A percentile compares a stretch with the other conserved stretches of the same genome.
Evolutionary conservation across 2,888 invertebrate species (phyloP).

Genomic region (Leistus spinibarbis): DNA sequence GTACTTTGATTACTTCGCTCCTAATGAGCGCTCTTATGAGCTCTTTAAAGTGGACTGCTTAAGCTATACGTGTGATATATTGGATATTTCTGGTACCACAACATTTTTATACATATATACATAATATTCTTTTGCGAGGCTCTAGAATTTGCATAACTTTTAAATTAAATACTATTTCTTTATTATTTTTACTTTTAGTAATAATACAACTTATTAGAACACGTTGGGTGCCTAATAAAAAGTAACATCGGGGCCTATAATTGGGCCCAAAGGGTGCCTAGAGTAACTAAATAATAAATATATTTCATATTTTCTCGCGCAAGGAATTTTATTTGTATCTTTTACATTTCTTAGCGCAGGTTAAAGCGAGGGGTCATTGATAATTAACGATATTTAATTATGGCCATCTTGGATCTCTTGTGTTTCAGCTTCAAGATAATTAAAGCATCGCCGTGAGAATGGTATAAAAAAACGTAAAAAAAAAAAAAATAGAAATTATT

Average conservation of each 20-base stretch:
- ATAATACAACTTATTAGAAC: no score
- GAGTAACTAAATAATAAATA: no score
- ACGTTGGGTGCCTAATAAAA: no score
- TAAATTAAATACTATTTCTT: no score
- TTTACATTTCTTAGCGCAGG: background rate
- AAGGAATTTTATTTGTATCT: background rate
- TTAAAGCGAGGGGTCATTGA: conserved; percentile 12
- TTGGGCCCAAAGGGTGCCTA: no score
- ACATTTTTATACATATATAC: no score
- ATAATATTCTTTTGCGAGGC: no score
- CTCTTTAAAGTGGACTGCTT: background rate
- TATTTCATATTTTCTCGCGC: no score
- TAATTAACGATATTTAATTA: conserved; percentile 18
- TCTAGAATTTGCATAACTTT: no score
- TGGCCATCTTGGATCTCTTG: background rate
- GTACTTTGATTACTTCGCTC: background rate
- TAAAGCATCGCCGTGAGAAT: background rate
- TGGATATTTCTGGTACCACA: background rate
- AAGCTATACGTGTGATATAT: background rate
- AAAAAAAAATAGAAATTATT: background rate
- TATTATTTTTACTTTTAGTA: no score
- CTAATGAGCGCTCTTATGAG: background rate
- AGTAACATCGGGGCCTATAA: no score
- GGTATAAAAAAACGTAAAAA: background rate
- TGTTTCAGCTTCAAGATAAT: background rate